Evolutionary conservation across 2,113 vertebrate genomes (phyloP), one percentile per base, ranked within the genome.

Genomic region (Halcyon malimbica): DNA sequence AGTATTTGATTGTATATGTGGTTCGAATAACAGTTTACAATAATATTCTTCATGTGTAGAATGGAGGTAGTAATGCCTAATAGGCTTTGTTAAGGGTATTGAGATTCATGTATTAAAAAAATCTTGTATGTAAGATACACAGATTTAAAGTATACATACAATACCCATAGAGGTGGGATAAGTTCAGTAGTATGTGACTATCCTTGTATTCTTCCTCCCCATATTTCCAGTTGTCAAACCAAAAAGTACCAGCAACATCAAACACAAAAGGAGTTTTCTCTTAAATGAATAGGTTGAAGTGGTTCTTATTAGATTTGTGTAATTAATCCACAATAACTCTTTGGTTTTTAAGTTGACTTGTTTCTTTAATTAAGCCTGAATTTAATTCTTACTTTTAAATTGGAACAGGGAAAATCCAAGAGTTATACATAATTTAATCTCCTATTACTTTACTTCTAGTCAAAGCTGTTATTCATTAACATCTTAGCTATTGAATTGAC

Each of bases 381-480:
- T 83, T 86, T 46, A 91, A 90, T 88, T 74, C 50, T 87, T 87
- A 21, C 48, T 82, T 88, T 87, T 80, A 88, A 96, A 91, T 83
- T 80, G 37, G 67, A 85, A 33, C 19, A 54, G 37, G 1, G 86
- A 91, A 91, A 95, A 90, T 73, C 25, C 84, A 93, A 75, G 46
- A 85, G 53, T 60, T 83, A 95, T 96, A 69, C 75, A 96, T 96
- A 85, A 97, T 93, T 95, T 90, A 95, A 69, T 94, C 41, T 83
- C 29, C 90, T 93, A 95, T 95, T 96, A 95, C 59, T 88, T 87
- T 96, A 94, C 65, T 95, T 96, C 95, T 93, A 91, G 91, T 97
- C 89, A 93, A 93, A 90, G 89, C 70, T 90, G 53, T 50, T 95
- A 81, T 91, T 97, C 90, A 96, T 96, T 95, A 97, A 79, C 53